Evolutionary conservation across 2,888 invertebrate genomes (phyloP).

Genomic region (Volucella bombylans): DNA sequence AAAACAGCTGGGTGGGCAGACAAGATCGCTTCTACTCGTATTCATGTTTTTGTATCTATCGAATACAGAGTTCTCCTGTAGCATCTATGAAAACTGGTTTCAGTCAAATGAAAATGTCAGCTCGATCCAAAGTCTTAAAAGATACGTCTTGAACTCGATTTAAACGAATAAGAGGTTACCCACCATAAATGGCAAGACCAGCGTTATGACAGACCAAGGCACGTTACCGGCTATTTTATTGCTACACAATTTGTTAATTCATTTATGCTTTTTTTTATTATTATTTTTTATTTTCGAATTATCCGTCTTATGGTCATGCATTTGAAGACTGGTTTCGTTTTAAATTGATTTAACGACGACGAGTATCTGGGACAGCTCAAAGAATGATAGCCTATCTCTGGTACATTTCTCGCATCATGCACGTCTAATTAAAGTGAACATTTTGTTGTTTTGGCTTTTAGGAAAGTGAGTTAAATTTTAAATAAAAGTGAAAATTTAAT

Average conservation of each 20-base stretch:
- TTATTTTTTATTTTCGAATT: not conserved
- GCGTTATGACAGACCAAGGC: slow-evolving; percentile 42
- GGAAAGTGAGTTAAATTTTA: slow-evolving; percentile 18
- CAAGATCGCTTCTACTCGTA: slow-evolving; percentile 32
- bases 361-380: slow-evolving; percentile 49
- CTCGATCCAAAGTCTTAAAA: not conserved
- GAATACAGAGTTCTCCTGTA: slow-evolving; percentile 49
- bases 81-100: slow-evolving; percentile 18
- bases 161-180: slow-evolving; percentile 42
- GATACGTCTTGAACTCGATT: slow-evolving; percentile 34
- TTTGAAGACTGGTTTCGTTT: slow-evolving; percentile 57
- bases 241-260: slow-evolving; percentile 47
- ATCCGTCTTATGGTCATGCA: slow-evolving; percentile 42
- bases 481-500: slow-evolving; percentile 9
- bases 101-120: slow-evolving; percentile 42
- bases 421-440: not conserved
- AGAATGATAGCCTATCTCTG: slow-evolving; percentile 41
- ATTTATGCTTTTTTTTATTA: slow-evolving; percentile 5
- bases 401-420: not conserved
- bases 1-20: slow-evolving; percentile 70
- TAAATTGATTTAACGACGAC: slow-evolving; percentile 12
- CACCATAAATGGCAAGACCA: slow-evolving; percentile 66
- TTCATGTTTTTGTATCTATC: slow-evolving; percentile 17
- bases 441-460: not conserved
- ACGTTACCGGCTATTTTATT: slow-evolving; percentile 60